These are phyloP conservation scores for Oscheius sp. DNA, from an alignment of 2,888 invertebrate species.

Conservation along the genomic window DNA sequence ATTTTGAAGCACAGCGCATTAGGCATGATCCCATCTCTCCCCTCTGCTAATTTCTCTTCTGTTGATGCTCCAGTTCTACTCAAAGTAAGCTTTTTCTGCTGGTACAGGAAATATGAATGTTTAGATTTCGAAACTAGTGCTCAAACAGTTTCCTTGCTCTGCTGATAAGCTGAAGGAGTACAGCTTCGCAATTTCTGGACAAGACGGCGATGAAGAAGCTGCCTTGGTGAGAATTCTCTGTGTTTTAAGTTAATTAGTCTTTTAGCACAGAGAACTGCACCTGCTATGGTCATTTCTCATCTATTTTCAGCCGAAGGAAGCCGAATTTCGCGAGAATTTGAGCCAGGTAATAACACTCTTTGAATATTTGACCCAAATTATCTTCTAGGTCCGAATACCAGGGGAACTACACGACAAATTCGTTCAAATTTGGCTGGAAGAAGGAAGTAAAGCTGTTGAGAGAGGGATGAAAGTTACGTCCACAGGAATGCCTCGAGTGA, in stretches of 20 bases:
- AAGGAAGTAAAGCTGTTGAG: conserved; percentile 11
- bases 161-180: not conserved
- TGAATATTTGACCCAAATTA: not conserved
- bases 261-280: conserved; percentile 15
- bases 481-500: conserved; percentile 5
- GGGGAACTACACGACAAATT: conserved; percentile 5
- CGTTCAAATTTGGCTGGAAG: conserved; percentile 10
- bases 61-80: not conserved
- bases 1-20: too few relatives aligned
- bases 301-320: conserved; percentile 37
- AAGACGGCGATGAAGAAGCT: not conserved
- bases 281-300: conserved; percentile 24
- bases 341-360: not conserved
- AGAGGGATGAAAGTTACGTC: conserved; percentile 3
- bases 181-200: not conserved
- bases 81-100: not conserved
- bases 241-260: not conserved
- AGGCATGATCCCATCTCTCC: conserved; percentile 3
- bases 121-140: conserved; percentile 16
- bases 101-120: not conserved
- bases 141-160: conserved; percentile 17
- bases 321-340: not conserved
- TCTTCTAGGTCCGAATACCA: conserved; percentile 2
- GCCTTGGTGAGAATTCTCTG: not conserved
- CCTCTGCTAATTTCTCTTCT: conserved; percentile 1